phyloP scores from a whole-genome alignment of 1,140 invertebrate genomes.

The Euura saliciscinereae region DNA sequence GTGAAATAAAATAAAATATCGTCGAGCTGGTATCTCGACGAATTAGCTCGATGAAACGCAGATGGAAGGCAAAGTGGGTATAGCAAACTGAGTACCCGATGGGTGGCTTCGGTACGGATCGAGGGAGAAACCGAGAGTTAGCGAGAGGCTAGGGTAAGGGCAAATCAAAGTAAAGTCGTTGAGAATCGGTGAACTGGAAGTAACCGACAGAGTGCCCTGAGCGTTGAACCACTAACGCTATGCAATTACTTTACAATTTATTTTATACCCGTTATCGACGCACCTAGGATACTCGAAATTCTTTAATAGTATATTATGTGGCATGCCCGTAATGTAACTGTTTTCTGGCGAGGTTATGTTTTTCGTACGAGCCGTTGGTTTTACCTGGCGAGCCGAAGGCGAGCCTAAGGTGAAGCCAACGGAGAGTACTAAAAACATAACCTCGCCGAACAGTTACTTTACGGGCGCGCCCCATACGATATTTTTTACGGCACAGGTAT shows the following conservation, averaged over 20 bases:
- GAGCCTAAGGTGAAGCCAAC: no score
- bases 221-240: conserved; percentile 54
- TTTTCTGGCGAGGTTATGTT: no score
- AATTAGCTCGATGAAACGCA: conserved; percentile 60
- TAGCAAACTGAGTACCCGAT: conserved; percentile 15
- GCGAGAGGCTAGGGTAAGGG: conserved; percentile 27
- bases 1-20: conserved; percentile 49
- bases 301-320: no score
- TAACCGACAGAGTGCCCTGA: conserved; percentile 57
- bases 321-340: no score
- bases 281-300: no score
- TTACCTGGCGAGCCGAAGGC: no score
- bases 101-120: conserved; percentile 11
- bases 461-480: no score
- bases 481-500: no score
- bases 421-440: no score
- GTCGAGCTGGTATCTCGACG: conserved; percentile 60
- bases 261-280: conserved; percentile 34
- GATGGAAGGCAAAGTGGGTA: conserved; percentile 49
- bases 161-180: conserved; percentile 59
- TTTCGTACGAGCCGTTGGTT: no score
- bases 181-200: conserved; percentile 58
- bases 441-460: no score
- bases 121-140: conserved; percentile 14
- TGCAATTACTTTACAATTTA: conserved; percentile 63